Conservation (phyloP, 1,140 invertebrate species). For the Pristionchus pacificus region DNA sequence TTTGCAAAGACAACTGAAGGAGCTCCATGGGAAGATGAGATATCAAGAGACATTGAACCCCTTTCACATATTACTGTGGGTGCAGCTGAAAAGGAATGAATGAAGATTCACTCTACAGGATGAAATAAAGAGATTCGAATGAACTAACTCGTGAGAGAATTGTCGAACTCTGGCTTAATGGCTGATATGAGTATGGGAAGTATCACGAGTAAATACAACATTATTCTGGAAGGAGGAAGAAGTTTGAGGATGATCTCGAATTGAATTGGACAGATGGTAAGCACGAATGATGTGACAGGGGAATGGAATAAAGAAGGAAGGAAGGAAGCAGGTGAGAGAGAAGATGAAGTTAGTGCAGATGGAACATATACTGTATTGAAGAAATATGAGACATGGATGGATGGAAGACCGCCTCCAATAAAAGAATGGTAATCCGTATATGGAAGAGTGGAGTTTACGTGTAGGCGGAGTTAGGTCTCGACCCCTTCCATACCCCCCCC, state of each 20-base stretch:
- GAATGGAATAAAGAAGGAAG: neutral
- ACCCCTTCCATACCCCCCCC: too few relatives aligned
- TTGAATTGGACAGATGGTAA: too few relatives aligned
- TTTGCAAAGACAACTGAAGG: constrained; percentile 50
- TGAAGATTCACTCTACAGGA: neutral
- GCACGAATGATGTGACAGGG: too few relatives aligned
- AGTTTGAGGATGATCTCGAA: too few relatives aligned
- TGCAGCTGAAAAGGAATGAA: constrained; percentile 41
- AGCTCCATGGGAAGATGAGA: constrained; percentile 43
- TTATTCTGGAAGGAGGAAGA: neutral
- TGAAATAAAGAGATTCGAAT: neutral
- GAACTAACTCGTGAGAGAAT: constrained; percentile 17
- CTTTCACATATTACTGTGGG: constrained; percentile 47
- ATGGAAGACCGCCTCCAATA: too few relatives aligned
- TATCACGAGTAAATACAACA: neutral
- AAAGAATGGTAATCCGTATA: too few relatives aligned
- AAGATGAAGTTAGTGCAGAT: too few relatives aligned
- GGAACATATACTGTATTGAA: too few relatives aligned
- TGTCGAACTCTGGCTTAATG: constrained; percentile 19
- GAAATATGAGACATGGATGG: too few relatives aligned
- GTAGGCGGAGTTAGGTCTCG: too few relatives aligned
- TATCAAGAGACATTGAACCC: constrained; percentile 42
- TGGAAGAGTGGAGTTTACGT: too few relatives aligned
- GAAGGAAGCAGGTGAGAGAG: neutral
- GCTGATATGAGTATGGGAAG: neutral